Evolutionary conservation across 2,797 vertebrate species (phyloP).

Genomic region (Euphonia xanthogaster): DNA sequence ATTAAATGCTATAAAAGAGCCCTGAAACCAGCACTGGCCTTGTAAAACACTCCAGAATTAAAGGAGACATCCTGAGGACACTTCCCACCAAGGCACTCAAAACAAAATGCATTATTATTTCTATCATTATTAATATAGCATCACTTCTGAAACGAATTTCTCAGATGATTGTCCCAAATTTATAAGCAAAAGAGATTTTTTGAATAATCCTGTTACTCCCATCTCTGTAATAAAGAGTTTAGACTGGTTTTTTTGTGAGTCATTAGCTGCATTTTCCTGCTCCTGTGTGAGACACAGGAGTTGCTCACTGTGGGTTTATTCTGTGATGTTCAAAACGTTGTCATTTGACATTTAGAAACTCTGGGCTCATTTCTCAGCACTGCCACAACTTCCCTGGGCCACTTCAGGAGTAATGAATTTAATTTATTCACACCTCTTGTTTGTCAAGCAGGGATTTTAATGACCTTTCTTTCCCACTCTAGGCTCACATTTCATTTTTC

Average conservation of each 20-base stretch:
- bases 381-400: background rate
- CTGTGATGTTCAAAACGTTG: accelerated
- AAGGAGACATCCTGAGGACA: background rate
- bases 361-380: background rate
- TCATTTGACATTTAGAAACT: background rate
- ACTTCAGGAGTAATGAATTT: background rate
- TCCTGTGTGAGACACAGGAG: background rate
- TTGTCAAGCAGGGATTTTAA: background rate
- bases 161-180: background rate
- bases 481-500: background rate
- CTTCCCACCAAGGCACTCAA: background rate
- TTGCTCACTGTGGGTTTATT: background rate
- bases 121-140: background rate
- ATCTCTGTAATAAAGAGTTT: background rate
- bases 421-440: background rate
- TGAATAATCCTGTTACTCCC: background rate
- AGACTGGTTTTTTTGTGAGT: background rate
- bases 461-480: background rate
- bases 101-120: background rate
- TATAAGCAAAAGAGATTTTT: background rate
- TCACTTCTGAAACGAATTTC: background rate
- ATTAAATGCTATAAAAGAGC: background rate
- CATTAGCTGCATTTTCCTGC: background rate
- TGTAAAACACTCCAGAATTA: background rate
- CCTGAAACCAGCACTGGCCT: background rate